Conservation (phyloP, 2,797 vertebrate genomes). For the Eulemur mongoz region DNA sequence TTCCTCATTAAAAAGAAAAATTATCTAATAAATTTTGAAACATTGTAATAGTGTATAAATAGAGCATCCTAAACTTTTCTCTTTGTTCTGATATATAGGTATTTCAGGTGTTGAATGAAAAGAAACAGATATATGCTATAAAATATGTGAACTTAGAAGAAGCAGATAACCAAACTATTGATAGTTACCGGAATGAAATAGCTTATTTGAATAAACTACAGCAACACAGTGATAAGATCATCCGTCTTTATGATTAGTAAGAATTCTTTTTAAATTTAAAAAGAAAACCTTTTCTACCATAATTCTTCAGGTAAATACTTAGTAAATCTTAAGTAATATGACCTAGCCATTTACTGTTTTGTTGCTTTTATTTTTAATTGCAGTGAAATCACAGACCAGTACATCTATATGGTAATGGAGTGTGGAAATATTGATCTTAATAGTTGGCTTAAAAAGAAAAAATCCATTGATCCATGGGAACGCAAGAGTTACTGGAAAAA, state of each 20-base stretch:
- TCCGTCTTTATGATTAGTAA: constrained; percentile 97
- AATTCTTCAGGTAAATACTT: constrained; percentile 38
- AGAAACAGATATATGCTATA: constrained; percentile 95
- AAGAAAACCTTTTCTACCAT: neutral
- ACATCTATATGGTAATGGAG: constrained; percentile 99
- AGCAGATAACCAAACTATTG: constrained; percentile 92
- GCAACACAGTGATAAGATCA: constrained; percentile 97
- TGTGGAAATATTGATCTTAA: constrained; percentile 98
- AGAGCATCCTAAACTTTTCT: constrained; percentile 30
- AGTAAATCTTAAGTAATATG: constrained; percentile 56
- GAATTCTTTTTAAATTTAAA: constrained; percentile 75
- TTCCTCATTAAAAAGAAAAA: neutral
- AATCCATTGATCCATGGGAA: constrained; percentile 92
- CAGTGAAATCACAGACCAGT: constrained; percentile 94
- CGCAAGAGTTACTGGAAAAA: constrained; percentile 99
- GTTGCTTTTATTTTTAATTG: constrained; percentile 61
- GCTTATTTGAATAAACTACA: constrained; percentile 95
- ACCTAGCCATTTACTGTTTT: constrained; percentile 11
- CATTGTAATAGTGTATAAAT: neutral
- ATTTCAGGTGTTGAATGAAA: constrained; percentile 96
- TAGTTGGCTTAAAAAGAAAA: constrained; percentile 97
- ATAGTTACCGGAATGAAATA: constrained; percentile 98
- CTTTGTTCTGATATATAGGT: constrained; percentile 86
- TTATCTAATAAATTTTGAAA: neutral
- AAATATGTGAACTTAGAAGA: constrained; percentile 96